Conservation (phyloP, 2,113 vertebrate species). For the Tachuris rubrigastra region DNA sequence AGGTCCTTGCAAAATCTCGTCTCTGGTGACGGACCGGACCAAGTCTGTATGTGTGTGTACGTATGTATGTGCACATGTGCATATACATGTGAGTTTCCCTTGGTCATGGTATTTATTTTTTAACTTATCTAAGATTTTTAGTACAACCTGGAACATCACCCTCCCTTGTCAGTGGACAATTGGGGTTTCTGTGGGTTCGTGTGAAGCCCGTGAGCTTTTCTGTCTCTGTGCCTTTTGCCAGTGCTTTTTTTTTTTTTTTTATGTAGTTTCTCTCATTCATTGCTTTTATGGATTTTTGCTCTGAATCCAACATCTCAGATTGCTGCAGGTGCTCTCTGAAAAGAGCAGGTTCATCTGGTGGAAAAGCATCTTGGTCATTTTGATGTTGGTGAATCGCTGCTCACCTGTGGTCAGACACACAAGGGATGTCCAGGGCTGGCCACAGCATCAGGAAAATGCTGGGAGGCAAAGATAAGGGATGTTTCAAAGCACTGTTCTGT, state of each 20-base stretch:
- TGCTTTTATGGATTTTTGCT: background rate
- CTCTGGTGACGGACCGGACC: background rate
- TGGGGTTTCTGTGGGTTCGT: background rate
- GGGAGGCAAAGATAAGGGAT: background rate
- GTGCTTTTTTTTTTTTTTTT: background rate
- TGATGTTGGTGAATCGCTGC: rapidly evolving
- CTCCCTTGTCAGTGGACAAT: background rate
- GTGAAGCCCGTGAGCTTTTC: constrained; percentile 1
- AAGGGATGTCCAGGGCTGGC: background rate
- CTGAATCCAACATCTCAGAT: rapidly evolving
- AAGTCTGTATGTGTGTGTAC: background rate
- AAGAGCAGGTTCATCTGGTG: background rate
- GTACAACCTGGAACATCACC: background rate
- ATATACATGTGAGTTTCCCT: background rate
- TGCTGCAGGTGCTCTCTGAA: background rate
- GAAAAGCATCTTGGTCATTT: background rate
- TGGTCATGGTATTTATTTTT: constrained; percentile 16
- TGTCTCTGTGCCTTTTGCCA: constrained; percentile 61
- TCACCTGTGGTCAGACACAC: background rate
- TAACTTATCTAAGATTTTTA: background rate
- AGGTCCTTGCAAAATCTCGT: background rate
- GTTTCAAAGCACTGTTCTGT: background rate
- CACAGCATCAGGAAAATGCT: background rate
- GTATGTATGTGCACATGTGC: background rate
- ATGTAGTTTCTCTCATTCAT: background rate